A percentile compares a stretch with the other conserved stretches of the same genome.
These are phyloP conservation scores for Lophura nycthemera DNA, from an alignment of 2,113 vertebrate genomes.

Conservation along the genomic window DNA sequence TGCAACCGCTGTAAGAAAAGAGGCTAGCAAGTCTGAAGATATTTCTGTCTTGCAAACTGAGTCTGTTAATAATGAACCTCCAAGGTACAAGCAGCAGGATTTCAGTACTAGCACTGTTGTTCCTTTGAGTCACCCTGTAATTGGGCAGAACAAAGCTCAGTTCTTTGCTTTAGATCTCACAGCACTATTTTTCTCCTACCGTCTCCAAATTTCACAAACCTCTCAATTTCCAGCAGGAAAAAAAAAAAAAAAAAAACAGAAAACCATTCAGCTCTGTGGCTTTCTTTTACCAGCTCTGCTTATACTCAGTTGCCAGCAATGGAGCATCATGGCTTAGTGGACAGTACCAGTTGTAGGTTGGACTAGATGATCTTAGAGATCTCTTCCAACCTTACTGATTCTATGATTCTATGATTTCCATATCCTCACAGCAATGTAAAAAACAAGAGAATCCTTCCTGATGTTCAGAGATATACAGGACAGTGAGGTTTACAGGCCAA, in stretches of 20 bases:
- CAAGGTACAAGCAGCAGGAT: fast-evolving
- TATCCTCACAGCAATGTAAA: not conserved
- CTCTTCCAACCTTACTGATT: too few species aligned
- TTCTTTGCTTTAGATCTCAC: not conserved
- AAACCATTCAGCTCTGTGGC: not conserved
- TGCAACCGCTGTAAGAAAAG: not conserved
- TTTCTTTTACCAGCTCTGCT: not conserved
- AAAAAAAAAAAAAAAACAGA: not conserved
- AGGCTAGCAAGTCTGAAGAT: not conserved
- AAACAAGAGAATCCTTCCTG: not conserved
- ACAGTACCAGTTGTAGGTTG: too few species aligned
- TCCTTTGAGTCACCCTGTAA: not conserved
- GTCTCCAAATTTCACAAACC: not conserved
- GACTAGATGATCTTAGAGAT: too few species aligned
- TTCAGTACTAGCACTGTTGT: not conserved
- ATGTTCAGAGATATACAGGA: not conserved
- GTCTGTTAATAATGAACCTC: not conserved
- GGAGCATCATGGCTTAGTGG: not conserved
- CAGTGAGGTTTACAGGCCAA: not conserved
- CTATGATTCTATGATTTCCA: not conserved
- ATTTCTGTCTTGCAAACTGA: not conserved
- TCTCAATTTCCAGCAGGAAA: not conserved
- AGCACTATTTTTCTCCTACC: not conserved
- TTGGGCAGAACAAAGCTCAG: not conserved
- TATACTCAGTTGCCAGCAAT: not conserved